phyloP scores from a whole-genome alignment of 2,888 invertebrate species.

The Pyralis farinalis region DNA sequence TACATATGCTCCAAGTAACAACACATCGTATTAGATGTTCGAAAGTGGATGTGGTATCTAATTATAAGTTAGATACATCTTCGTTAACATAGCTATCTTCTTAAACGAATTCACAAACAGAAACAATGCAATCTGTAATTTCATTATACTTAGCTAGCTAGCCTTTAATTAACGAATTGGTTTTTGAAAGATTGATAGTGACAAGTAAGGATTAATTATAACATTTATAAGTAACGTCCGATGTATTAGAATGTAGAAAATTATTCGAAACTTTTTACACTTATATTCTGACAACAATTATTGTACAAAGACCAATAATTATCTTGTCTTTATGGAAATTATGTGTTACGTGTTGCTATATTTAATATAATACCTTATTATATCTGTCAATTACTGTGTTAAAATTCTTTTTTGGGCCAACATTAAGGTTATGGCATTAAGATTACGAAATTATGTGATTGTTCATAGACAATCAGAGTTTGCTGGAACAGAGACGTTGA shows the following conservation, averaged over 20 bases:
- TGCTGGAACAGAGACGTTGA: slow-evolving; percentile 2
- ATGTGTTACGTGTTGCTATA: slow-evolving; percentile 7
- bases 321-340: slow-evolving; percentile 33
- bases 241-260: not conserved
- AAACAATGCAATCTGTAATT: not conserved
- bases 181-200: not conserved
- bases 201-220: not conserved
- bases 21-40: slow-evolving; percentile 9
- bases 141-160: not conserved
- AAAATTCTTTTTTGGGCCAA: slow-evolving; percentile 31
- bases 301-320: slow-evolving; percentile 41
- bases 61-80: slow-evolving; percentile 7
- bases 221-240: not conserved
- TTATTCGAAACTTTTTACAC: no score
- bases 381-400: slow-evolving; percentile 42
- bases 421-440: slow-evolving; percentile 5
- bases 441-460: slow-evolving; percentile 46
- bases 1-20: not conserved
- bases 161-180: not conserved
- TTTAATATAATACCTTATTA: slow-evolving; percentile 24
- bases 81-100: not conserved
- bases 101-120: not conserved
- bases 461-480: slow-evolving; percentile 12
- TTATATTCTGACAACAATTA: slow-evolving; percentile 8
- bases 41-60: slow-evolving; percentile 12